These are phyloP conservation scores for Pampusana beccarii DNA, from an alignment of 2,113 vertebrate species.

Conservation along the genomic window DNA sequence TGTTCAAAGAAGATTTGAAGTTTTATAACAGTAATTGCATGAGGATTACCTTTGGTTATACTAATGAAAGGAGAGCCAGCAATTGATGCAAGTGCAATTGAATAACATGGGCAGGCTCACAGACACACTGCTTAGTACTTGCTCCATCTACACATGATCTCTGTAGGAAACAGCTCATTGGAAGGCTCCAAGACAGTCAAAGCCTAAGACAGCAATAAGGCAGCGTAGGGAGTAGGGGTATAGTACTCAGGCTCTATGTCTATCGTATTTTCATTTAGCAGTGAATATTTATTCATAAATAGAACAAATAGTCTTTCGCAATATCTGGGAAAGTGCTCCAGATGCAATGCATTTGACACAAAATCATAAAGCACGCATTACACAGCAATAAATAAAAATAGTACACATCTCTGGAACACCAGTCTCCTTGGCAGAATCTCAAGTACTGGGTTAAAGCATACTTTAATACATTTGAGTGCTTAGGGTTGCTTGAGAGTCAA, in stretches of 20 bases:
- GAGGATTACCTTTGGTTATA: background rate
- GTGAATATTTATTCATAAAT: background rate
- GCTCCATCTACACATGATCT: background rate
- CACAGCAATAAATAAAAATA: background rate
- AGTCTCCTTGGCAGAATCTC: background rate
- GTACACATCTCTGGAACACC: background rate
- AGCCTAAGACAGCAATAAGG: background rate
- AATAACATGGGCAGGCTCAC: background rate
- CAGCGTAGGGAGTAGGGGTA: background rate
- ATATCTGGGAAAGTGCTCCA: background rate
- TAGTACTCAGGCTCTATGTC: background rate
- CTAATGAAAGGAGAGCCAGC: background rate
- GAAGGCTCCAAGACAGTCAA: background rate
- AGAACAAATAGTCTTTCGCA: background rate
- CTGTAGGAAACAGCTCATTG: background rate
- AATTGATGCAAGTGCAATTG: background rate
- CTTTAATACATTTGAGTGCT: background rate
- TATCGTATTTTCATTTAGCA: background rate
- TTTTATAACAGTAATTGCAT: background rate
- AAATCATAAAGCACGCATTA: background rate
- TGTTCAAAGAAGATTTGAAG: background rate
- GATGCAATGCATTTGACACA: background rate
- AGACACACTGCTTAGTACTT: background rate
- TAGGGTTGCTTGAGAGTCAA: background rate
- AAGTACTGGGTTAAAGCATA: background rate